Evolutionary conservation across 2,113 vertebrate species (phyloP).

Genomic region (Oenanthe oenanthe): DNA sequence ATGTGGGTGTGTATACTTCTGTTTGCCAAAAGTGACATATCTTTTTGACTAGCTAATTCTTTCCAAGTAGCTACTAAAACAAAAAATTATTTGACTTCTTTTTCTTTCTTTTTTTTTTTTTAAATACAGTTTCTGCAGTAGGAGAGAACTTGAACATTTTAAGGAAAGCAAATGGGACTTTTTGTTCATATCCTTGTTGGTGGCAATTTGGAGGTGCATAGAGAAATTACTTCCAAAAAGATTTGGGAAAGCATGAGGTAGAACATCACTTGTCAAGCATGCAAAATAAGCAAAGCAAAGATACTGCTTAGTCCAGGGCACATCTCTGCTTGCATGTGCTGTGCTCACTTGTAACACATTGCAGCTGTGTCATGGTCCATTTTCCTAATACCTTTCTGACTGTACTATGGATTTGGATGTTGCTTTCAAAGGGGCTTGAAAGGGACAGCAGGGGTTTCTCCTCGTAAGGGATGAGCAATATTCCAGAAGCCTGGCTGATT

Average conservation of each 20-base stretch:
- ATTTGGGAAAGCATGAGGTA: not conserved
- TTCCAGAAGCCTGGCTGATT: not conserved
- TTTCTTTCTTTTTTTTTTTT: not conserved
- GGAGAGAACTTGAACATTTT: not conserved
- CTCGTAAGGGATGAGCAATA: not conserved
- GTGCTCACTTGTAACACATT: not conserved
- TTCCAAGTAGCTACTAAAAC: not conserved
- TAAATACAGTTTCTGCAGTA: not conserved
- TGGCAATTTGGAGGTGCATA: not conserved
- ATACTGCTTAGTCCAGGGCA: not conserved
- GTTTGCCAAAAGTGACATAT: conserved; percentile 1
- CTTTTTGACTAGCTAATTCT: conserved; percentile 10
- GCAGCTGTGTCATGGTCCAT: not conserved
- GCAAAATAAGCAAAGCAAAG: not conserved
- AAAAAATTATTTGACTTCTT: not conserved
- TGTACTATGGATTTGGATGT: not conserved
- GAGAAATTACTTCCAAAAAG: not conserved
- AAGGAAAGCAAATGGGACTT: not conserved
- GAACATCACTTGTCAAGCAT: not conserved
- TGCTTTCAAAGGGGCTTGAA: not conserved
- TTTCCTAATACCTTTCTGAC: not conserved
- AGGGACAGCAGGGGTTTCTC: not conserved
- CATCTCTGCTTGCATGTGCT: not conserved
- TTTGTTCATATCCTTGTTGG: not conserved
- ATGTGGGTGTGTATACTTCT: not conserved